These are phyloP conservation scores for Lithophane semibrunnea DNA, from an alignment of 2,888 invertebrate genomes.

Conservation along the genomic window DNA sequence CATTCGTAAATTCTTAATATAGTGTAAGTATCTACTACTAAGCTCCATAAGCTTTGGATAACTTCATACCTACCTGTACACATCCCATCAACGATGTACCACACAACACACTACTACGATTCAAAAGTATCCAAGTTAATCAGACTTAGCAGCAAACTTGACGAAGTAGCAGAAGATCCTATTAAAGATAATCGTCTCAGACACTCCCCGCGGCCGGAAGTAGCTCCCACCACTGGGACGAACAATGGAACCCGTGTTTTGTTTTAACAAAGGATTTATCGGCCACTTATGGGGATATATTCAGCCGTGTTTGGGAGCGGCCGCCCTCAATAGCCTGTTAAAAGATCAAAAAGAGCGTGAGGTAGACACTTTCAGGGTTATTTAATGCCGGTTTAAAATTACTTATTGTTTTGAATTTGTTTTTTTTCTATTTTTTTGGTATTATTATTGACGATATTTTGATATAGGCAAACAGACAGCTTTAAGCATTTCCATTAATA, in stretches of 20 bases:
- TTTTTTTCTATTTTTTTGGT: conserved; percentile 10
- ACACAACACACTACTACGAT: conserved; percentile 35
- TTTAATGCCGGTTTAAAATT: conserved; percentile 48
- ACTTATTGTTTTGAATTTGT: conserved; percentile 25
- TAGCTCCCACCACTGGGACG: conserved; percentile 43
- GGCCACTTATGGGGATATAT: conserved; percentile 65
- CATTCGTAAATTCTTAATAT: too few species aligned
- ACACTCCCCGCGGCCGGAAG: conserved; percentile 54
- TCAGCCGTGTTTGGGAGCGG: conserved; percentile 46
- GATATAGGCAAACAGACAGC: not conserved
- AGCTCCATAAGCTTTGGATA: not conserved
- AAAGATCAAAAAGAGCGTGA: conserved; percentile 65
- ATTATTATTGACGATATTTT: not conserved
- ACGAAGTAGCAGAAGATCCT: conserved; percentile 66
- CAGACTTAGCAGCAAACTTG: conserved; percentile 64
- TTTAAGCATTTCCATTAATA: not conserved
- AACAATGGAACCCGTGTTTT: conserved; percentile 65
- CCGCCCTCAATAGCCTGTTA: conserved; percentile 57
- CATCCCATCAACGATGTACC: not conserved
- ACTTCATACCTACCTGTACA: not conserved
- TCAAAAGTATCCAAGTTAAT: conserved; percentile 64
- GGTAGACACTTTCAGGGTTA: conserved; percentile 43
- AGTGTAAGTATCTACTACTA: not conserved
- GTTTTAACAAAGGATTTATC: conserved; percentile 71
- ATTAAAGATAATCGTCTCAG: conserved; percentile 72